These are phyloP conservation scores for Contarinia nasturtii DNA, from an alignment of 1,140 invertebrate genomes.

Conservation along the genomic window DNA sequence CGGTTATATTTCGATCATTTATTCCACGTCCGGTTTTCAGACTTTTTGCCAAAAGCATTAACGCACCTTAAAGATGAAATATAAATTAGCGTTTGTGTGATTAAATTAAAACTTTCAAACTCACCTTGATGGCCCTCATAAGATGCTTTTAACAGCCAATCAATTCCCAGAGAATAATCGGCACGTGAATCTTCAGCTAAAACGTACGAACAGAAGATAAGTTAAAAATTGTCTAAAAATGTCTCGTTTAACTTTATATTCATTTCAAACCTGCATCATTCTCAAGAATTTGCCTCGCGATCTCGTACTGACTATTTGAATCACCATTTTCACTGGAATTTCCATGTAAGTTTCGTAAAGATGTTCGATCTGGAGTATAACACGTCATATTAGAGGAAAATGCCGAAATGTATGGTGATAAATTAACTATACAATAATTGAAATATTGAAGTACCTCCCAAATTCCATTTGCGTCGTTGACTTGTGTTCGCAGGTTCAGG, in stretches of 20 bases:
- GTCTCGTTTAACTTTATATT: background rate
- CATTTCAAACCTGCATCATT: slow-evolving; percentile 28
- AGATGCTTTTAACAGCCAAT: slow-evolving; percentile 76
- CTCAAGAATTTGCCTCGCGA: slow-evolving; percentile 41
- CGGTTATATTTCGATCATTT: slow-evolving; percentile 55
- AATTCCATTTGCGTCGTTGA: slow-evolving; percentile 17
- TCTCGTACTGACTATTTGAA: slow-evolving; percentile 41
- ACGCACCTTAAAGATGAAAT: slow-evolving; percentile 60
- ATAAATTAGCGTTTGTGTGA: slow-evolving; percentile 48
- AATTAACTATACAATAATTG: slow-evolving; percentile 16
- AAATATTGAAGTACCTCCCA: slow-evolving; percentile 12
- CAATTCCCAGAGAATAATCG: slow-evolving; percentile 45
- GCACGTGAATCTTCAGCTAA: slow-evolving; percentile 26
- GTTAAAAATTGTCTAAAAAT: background rate
- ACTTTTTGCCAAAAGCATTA: slow-evolving; percentile 58
- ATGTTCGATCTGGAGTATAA: slow-evolving; percentile 47
- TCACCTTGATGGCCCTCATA: slow-evolving; percentile 77
- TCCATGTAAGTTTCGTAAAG: slow-evolving; percentile 34
- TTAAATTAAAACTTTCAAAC: too few species aligned
- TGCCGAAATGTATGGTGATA: slow-evolving; percentile 32
- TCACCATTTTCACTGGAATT: slow-evolving; percentile 45
- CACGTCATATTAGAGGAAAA: slow-evolving; percentile 34
- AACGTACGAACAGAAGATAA: background rate
- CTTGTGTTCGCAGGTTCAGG: background rate
- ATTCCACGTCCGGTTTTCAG: slow-evolving; percentile 53